These are phyloP conservation scores for Pogonophryne albipinna DNA, from an alignment of 2,797 vertebrate genomes.

Conservation along the genomic window DNA sequence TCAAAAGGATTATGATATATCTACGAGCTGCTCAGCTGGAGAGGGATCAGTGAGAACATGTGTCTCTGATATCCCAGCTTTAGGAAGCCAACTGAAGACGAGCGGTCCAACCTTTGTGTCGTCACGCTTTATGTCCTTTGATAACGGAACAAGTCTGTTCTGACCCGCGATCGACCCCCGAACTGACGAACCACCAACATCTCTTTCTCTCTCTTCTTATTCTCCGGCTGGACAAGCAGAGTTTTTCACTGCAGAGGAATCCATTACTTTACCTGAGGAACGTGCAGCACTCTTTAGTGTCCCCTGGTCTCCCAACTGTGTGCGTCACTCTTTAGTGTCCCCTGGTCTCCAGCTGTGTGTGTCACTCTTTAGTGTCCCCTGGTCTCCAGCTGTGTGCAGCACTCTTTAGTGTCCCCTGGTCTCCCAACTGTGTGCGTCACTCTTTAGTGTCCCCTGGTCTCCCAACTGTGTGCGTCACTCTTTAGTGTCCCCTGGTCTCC, in stretches of 20 bases:
- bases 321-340: no score
- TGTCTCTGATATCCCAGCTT: constrained; percentile 53
- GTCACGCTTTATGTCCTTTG: constrained; percentile 51
- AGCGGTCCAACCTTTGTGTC: constrained; percentile 40
- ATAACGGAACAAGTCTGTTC: constrained; percentile 41
- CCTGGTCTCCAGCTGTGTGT: no score
- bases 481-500: no score
- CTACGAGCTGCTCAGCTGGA: constrained; percentile 27
- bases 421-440: no score
- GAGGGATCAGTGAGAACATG: constrained; percentile 50
- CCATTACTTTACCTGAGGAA: neutral
- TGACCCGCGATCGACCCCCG: constrained; percentile 36
- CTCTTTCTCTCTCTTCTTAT: neutral
- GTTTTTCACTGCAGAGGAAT: neutral
- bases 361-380: no score
- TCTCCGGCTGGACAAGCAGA: neutral
- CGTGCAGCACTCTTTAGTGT: no score
- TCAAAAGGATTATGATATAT: constrained; percentile 12
- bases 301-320: no score
- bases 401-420: no score
- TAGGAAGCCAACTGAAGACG: constrained; percentile 15
- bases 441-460: no score
- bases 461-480: no score
- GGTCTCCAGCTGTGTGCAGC: no score
- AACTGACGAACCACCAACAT: neutral